Evolutionary conservation across 2,888 invertebrate species (phyloP).

Genomic region (Drosophila histrio): DNA sequence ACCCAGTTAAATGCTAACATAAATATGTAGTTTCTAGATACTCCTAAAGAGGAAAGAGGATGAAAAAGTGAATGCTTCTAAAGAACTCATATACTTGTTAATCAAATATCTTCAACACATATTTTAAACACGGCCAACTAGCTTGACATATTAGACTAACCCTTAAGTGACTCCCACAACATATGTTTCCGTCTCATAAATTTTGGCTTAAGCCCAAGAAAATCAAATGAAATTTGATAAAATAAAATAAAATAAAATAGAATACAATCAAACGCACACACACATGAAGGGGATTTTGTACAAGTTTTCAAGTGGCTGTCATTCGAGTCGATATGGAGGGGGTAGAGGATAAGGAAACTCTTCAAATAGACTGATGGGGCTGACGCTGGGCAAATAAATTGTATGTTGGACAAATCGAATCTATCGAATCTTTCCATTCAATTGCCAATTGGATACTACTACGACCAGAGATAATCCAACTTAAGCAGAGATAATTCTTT

Average conservation of each 20-base stretch:
- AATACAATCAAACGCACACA: conserved; percentile 30
- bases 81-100: no score
- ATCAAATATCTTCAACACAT: no score
- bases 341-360: conserved; percentile 11
- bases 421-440: conserved; percentile 71
- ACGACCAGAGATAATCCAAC: conserved; percentile 76
- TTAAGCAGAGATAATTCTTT: conserved; percentile 79
- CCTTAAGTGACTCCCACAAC: conserved; percentile 39
- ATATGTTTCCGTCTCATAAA: conserved; percentile 49
- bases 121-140: no score
- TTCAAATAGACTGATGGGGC: conserved; percentile 37
- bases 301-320: conserved; percentile 62
- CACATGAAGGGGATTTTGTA: conserved; percentile 30
- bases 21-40: no score
- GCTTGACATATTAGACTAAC: conserved; percentile 32
- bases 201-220: conserved; percentile 44
- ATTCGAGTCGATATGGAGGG: not conserved
- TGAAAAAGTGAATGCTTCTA: no score
- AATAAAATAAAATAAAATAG: conserved; percentile 22
- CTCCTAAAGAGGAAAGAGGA: no score
- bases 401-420: conserved; percentile 67
- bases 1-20: no score
- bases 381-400: conserved; percentile 52
- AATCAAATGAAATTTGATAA: conserved; percentile 68
- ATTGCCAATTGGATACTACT: conserved; percentile 75